Conservation (phyloP, 2,797 vertebrate genomes). For the Benthosema pterotum region DNA sequence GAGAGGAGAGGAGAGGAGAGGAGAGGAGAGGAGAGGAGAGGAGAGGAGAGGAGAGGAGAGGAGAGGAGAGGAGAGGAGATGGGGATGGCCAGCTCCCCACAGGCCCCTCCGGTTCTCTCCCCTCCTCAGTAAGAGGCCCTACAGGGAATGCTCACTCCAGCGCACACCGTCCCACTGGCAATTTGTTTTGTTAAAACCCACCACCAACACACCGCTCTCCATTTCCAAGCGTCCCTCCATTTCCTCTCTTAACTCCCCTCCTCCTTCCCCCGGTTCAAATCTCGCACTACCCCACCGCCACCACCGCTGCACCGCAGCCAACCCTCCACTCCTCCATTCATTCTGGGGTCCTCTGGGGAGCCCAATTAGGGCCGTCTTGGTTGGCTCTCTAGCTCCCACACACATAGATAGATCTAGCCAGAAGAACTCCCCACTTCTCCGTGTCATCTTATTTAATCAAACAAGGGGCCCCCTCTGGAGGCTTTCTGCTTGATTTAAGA, state of each 20-base stretch:
- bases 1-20: too few species aligned
- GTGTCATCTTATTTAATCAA: slow-evolving; percentile 56
- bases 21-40: too few species aligned
- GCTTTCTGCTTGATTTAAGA: slow-evolving; percentile 55
- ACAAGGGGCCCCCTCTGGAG: slow-evolving; percentile 55
- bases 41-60: too few species aligned
- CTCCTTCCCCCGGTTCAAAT: not conserved
- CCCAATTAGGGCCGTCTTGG: slow-evolving; percentile 48
- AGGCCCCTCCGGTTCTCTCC: too few species aligned
- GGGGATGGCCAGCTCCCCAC: too few species aligned
- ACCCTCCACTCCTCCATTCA: slow-evolving; percentile 11
- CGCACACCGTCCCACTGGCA: slow-evolving; percentile 37
- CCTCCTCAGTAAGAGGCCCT: slow-evolving; percentile 28
- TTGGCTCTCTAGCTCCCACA: slow-evolving; percentile 3
- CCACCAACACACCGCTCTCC: slow-evolving; percentile 8
- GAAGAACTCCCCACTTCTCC: slow-evolving; percentile 46
- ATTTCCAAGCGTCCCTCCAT: slow-evolving; percentile 11
- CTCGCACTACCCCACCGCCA: not conserved
- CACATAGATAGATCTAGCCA: slow-evolving; percentile 40
- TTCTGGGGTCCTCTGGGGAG: slow-evolving; percentile 38
- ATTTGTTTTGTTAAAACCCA: slow-evolving; percentile 56
- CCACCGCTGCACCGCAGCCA: not conserved
- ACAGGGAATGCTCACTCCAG: slow-evolving; percentile 24
- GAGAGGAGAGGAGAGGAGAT: too few species aligned
- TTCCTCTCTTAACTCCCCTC: slow-evolving; percentile 7